Base-by-base conservation (phyloP, 2,888 invertebrate species). In the Argyresthia albistria region DNA sequence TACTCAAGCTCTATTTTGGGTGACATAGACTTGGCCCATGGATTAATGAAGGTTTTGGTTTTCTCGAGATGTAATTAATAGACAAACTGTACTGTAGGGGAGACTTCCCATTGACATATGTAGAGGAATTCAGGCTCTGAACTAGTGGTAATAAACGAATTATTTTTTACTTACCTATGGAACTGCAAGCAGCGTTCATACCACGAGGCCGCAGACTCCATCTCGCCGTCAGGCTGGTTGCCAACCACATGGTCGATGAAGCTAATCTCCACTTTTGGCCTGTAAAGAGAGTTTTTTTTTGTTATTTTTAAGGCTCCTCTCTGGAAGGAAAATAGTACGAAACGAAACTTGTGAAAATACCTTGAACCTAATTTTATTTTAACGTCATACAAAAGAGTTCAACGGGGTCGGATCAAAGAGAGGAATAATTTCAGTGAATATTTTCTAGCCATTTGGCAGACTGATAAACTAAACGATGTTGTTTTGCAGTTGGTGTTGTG, bases 211-310 rank as follows among this genome's bases (percentile, higher is more conserved):
- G 93, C 94, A 39, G 90, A 84, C 74, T 96, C 95, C 99, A 99
- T 99, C 62, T 92, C 88, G 47, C 92, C 80, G 66, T 98, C 96
- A 0, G 98, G 97, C 76, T 99, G 98, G 79, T 99, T 99, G 3
- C 98, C 98, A 7, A 99, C 99, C 51, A 97, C 93, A 72, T 99
- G 99, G 76, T 99, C 99, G 54, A 99, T 93, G 70, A 97, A 97
- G 70, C 95, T 91, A 54, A 99, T 89, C 59, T 93, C 91, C 35
- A 89, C 84, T 52, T 90, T 78, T 0, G 95, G 94, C 58, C 94
- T 94, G 67, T 46, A 46, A 54, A 25, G 58, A 56, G 50, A 55
- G 25, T n/a, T n/a, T n/a, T n/a, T n/a, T n/a, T n/a, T n/a, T n/a
- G n/a, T n/a, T n/a, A n/a, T n/a, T n/a, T n/a, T n/a, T n/a, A n/a